Evolutionary conservation across 2,888 invertebrate genomes (phyloP), one percentile per base, ranked within the genome.

Genomic region (Apamea epomidion): DNA sequence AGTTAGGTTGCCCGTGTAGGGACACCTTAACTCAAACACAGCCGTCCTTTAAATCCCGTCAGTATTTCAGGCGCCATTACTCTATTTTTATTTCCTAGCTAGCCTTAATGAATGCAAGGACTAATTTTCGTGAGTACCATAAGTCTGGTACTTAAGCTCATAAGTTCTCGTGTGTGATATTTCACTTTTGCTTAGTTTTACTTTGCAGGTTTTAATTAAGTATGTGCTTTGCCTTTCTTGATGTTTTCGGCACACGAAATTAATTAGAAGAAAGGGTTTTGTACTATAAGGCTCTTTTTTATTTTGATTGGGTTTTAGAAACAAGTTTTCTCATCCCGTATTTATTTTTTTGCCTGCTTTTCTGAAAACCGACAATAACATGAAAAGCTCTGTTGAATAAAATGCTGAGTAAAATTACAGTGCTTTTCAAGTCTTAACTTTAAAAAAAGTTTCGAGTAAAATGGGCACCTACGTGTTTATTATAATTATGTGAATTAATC

Each of bases 51-150:
- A 81, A 78, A 78, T 74, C 79, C 80, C 29, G 54, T 62, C 80
- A 42, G 80, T 79, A 82, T 87, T 78, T 87, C 77, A 67, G 77
- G 67, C 51, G 29, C 74, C 78, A 83, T 89, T 81, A 74, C 78
- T 25, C 65, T 73, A 69, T 71, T 85, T 87, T 89, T 87, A 81
- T 83, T 81, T 83, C 73, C 77, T 77, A 78, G 69, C 76, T 64
- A 60, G 74, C 76, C 74, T 81, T 88, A 87, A 87, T 88, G 74
- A 89, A 88, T 76, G 88, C 78, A 81, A 81, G 72, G 76, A 79
- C 85, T 89, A 87, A 87, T 87, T 85, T 83, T 83, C 73, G 69
- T 77, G 69, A 89, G 79, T 83, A 78, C 81, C 73, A 69, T 82
- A 82, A 88, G 76, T 85, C 77, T 75, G 58, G 45, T 75, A 82